These are phyloP conservation scores for Onychomys torridus DNA, from an alignment of 2,797 vertebrate species.

Conservation along the genomic window DNA sequence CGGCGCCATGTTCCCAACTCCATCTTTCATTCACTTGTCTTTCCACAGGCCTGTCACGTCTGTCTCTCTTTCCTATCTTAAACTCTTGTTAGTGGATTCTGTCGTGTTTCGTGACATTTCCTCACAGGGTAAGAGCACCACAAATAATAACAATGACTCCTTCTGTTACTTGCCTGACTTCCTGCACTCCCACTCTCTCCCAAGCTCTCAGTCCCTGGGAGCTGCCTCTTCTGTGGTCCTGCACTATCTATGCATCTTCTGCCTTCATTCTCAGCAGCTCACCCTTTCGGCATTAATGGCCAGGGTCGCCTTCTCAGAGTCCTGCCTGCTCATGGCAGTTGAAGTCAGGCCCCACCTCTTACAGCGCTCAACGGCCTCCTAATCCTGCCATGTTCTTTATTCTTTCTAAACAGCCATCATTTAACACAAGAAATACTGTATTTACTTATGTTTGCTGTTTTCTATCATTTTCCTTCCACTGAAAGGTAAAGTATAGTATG, in stretches of 20 bases:
- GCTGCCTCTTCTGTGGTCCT: neutral
- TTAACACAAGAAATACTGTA: neutral
- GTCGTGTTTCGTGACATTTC: too few species aligned
- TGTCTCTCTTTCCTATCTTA: too few species aligned
- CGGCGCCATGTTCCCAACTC: too few species aligned
- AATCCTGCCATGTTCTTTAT: neutral
- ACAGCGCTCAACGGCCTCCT: neutral
- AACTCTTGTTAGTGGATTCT: too few species aligned
- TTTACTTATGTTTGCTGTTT: constrained; percentile 30
- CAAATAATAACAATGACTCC: too few species aligned
- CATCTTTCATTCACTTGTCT: too few species aligned
- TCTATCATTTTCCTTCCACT: neutral
- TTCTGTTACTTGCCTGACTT: neutral
- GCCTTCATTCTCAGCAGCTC: neutral
- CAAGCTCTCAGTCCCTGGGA: neutral
- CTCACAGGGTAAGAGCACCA: too few species aligned
- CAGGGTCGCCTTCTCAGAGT: neutral
- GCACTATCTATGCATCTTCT: neutral
- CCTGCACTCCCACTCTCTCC: neutral
- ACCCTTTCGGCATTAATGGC: neutral
- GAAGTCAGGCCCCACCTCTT: neutral
- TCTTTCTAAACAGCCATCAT: neutral
- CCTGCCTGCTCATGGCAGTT: neutral
- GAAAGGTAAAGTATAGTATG: neutral
- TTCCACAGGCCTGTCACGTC: too few species aligned